These are phyloP conservation scores for Zosterops borbonicus DNA, from an alignment of 2,113 vertebrate species.

Conservation along the genomic window DNA sequence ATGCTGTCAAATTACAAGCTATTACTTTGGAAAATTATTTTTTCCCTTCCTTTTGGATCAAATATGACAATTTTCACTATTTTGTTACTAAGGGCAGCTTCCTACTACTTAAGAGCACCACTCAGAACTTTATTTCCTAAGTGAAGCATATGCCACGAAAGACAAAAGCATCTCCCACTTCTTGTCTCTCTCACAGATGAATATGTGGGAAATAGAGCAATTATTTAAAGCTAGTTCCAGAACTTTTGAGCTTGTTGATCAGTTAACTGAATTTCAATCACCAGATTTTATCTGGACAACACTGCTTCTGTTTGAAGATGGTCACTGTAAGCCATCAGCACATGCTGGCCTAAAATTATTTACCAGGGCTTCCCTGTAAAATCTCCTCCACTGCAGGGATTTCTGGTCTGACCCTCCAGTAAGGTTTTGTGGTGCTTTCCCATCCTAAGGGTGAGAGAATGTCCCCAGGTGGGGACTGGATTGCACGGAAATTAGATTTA, in stretches of 20 bases:
- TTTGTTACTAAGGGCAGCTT: slow-evolving; percentile 6
- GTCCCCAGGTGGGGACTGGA: not conserved
- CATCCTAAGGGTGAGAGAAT: not conserved
- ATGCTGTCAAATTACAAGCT: slow-evolving; percentile 42
- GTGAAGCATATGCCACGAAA: not conserved
- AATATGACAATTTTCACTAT: slow-evolving; percentile 13
- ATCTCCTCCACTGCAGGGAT: not conserved
- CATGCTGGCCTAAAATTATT: not conserved
- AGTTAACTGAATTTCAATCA: not conserved
- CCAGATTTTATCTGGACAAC: not conserved
- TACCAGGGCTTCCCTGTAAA: not conserved
- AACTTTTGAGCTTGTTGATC: not conserved
- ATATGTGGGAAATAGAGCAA: not conserved
- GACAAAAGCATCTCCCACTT: slow-evolving; percentile 26
- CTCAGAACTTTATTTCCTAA: not conserved
- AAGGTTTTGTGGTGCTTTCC: not conserved
- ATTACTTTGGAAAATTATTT: slow-evolving; percentile 10
- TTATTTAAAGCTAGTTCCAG: not conserved
- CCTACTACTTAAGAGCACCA: not conserved
- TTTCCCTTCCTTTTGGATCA: slow-evolving; percentile 15
- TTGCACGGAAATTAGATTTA: not conserved
- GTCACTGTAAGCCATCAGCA: not conserved
- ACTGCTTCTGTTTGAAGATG: not conserved
- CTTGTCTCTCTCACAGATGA: not conserved
- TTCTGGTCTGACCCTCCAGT: not conserved